Percentiles rank a stretch among this genome's conserved stretches.
These are phyloP conservation scores for Ctenosaura bakeri DNA, from an alignment of 2,797 vertebrate genomes.

Conservation along the genomic window DNA sequence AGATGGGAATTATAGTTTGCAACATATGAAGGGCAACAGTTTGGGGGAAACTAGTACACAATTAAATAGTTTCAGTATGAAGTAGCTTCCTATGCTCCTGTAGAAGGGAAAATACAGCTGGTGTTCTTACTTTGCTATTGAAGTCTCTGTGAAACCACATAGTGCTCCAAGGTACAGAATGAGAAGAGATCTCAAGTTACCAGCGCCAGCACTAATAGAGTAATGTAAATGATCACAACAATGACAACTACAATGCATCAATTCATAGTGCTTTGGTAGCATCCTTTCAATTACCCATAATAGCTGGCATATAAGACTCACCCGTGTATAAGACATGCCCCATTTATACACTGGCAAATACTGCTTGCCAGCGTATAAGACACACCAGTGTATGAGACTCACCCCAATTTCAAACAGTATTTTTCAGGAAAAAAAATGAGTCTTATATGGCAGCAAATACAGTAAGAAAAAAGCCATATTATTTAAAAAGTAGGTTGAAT, in stretches of 20 bases:
- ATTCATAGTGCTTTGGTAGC: neutral
- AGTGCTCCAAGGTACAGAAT: neutral
- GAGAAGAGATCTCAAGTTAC: neutral
- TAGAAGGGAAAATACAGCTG: neutral
- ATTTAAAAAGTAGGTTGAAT: conserved; percentile 1
- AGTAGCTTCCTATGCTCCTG: neutral
- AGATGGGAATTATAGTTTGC: neutral
- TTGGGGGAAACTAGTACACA: neutral
- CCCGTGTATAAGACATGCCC: too few species aligned
- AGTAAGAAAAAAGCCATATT: neutral
- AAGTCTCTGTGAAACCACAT: neutral
- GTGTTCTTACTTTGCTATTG: neutral
- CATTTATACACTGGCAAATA: too few species aligned
- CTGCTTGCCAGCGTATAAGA: too few species aligned
- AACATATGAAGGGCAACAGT: neutral
- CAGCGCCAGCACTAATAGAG: neutral
- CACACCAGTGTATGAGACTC: too few species aligned
- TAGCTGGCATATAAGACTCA: too few species aligned
- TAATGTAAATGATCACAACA: neutral
- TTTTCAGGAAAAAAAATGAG: too few species aligned
- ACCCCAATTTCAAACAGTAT: too few species aligned
- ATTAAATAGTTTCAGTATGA: neutral
- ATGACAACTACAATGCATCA: neutral
- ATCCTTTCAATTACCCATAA: neutral
- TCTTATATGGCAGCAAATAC: too few species aligned